Conservation (phyloP, 1,140 invertebrate genomes). For the Hylyphantes graminicola region DNA sequence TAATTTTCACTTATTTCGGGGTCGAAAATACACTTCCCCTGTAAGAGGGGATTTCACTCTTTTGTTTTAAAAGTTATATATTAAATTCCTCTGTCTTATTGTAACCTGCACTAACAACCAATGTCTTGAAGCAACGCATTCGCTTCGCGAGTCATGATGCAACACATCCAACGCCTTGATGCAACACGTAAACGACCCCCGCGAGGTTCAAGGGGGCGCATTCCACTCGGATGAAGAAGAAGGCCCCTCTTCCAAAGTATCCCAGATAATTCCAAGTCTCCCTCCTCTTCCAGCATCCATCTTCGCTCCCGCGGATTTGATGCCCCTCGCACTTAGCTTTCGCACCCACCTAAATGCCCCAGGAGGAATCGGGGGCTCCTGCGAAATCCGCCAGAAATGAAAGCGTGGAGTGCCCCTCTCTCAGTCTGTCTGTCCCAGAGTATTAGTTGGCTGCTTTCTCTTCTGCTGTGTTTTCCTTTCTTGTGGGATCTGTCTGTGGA, state of each 20-base stretch:
- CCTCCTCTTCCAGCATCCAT: background rate
- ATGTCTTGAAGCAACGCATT: background rate
- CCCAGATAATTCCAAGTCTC: slow-evolving; percentile 34
- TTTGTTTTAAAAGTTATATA: too few relatives aligned
- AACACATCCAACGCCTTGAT: background rate
- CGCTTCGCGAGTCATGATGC: background rate
- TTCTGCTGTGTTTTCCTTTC: background rate
- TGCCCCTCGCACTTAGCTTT: slow-evolving; percentile 29
- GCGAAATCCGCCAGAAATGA: background rate
- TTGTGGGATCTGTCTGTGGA: slow-evolving; percentile 7
- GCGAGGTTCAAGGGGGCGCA: background rate
- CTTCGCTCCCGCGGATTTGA: background rate
- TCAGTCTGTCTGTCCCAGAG: background rate
- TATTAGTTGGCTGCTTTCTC: slow-evolving; percentile 8
- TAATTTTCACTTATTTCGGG: too few relatives aligned
- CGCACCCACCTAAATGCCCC: slow-evolving; percentile 20
- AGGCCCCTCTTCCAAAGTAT: slow-evolving; percentile 4
- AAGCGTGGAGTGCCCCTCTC: slow-evolving; percentile 3
- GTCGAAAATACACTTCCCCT: too few relatives aligned
- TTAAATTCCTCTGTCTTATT: background rate
- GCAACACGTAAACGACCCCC: background rate
- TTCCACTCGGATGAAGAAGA: slow-evolving; percentile 11
- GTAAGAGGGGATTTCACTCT: too few relatives aligned
- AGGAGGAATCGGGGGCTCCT: background rate
- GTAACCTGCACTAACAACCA: background rate